Conservation (phyloP, 2,888 invertebrate genomes). For the Cerastis leucographa region DNA sequence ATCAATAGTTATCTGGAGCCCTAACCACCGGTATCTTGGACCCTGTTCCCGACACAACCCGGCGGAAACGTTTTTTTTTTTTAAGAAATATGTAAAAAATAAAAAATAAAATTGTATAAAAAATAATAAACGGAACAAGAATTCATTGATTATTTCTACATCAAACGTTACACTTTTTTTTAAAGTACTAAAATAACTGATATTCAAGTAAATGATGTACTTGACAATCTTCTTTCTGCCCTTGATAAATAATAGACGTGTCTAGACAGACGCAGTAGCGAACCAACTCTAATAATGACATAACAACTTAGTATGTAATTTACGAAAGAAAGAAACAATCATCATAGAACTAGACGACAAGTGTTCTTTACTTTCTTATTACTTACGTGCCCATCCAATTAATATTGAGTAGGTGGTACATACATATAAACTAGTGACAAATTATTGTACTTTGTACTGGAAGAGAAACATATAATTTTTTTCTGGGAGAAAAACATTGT, state of each 20-base stretch:
- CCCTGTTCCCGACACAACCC: too few species aligned
- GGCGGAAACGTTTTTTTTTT: too few species aligned
- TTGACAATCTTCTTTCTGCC: not conserved
- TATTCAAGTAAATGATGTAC: not conserved
- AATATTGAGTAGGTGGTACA: slow-evolving; percentile 9
- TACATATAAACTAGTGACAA: not conserved
- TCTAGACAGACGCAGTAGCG: slow-evolving; percentile 48
- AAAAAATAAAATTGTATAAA: too few species aligned
- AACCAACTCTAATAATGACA: slow-evolving; percentile 1
- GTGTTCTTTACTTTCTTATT: slow-evolving; percentile 12
- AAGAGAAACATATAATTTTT: too few species aligned
- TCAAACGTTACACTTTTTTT: too few species aligned
- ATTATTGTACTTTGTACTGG: not conserved
- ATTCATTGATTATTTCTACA: too few species aligned
- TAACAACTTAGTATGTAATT: slow-evolving; percentile 7
- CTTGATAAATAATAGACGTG: slow-evolving; percentile 14
- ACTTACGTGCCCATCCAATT: slow-evolving; percentile 26
- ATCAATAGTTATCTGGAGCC: too few species aligned
- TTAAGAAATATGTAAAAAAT: too few species aligned
- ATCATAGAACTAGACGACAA: not conserved
- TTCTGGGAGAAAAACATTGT: not conserved
- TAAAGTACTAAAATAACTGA: not conserved
- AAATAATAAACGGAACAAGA: too few species aligned
- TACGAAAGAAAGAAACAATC: slow-evolving; percentile 27
- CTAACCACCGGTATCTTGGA: too few species aligned